These are phyloP conservation scores for Phataginus tetradactyla DNA, from an alignment of 2,797 vertebrate genomes.

Conservation along the genomic window DNA sequence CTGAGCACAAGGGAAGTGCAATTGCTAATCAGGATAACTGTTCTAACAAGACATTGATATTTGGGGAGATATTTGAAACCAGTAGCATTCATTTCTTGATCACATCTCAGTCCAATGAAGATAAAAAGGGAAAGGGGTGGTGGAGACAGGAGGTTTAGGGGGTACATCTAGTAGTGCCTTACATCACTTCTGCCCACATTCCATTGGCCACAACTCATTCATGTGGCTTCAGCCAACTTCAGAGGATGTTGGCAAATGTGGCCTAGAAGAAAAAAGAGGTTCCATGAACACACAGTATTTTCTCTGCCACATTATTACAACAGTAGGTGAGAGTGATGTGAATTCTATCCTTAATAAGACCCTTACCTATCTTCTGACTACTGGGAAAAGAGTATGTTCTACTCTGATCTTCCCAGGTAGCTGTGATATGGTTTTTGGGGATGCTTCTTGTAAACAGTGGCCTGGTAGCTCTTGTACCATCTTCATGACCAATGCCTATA, in stretches of 20 bases:
- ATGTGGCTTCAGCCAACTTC: neutral
- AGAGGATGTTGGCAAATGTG: neutral
- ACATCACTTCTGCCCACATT: neutral
- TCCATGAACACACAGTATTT: neutral
- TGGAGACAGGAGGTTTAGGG: neutral
- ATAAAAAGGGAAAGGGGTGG: neutral
- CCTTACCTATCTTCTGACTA: slow-evolving; percentile 1
- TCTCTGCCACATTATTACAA: neutral
- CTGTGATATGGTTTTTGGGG: neutral
- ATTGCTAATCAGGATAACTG: neutral
- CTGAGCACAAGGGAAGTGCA: neutral
- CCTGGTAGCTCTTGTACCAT: neutral
- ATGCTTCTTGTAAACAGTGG: neutral
- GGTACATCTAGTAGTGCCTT: neutral
- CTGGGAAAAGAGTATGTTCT: neutral
- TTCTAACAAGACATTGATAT: neutral
- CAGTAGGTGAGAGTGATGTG: neutral
- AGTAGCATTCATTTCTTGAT: slow-evolving; percentile 6
- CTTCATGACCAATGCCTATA: neutral
- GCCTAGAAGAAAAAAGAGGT: neutral
- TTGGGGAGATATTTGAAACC: neutral
- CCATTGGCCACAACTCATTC: neutral
- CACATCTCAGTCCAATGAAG: neutral
- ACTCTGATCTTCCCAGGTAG: neutral
- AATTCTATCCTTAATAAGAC: slow-evolving; percentile 3